Conservation (phyloP, 2,113 vertebrate genomes). For the Myanophis thanlyinensis region DNA sequence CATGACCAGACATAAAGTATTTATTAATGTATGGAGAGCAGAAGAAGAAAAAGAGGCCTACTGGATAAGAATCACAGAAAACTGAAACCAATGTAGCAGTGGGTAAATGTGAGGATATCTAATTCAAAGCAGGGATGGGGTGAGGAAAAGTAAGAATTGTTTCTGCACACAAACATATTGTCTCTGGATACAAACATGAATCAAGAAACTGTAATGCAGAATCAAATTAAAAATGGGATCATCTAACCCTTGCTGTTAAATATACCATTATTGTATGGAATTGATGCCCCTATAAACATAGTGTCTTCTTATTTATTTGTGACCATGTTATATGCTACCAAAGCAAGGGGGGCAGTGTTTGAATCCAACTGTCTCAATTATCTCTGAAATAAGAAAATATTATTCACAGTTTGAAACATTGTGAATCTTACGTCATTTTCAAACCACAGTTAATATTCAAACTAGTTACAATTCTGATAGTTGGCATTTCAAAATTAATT, state of each 20-base stretch:
- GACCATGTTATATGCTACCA: not conserved
- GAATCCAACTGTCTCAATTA: not conserved
- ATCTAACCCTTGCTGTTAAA: not conserved
- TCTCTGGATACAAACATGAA: not conserved
- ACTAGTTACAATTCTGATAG: not conserved
- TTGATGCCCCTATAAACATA: not conserved
- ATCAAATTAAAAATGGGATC: not conserved
- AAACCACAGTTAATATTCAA: not conserved
- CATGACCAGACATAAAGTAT: not conserved
- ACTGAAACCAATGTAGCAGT: not conserved
- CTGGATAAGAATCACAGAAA: not conserved
- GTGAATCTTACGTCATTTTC: not conserved
- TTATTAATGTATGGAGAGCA: not conserved
- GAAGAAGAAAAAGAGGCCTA: not conserved
- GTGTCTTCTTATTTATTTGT: not conserved
- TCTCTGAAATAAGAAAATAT: not conserved
- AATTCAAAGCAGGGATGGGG: not conserved
- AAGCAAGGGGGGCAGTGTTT: not conserved
- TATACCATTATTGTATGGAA: not conserved
- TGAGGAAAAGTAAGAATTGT: too few relatives aligned
- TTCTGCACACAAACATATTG: too few relatives aligned
- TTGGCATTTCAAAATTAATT: not conserved
- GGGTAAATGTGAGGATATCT: not conserved
- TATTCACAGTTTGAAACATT: not conserved
- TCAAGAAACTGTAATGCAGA: not conserved